Evolutionary conservation across 2,113 vertebrate genomes (phyloP).

Genomic region (Isichthys henryi): DNA sequence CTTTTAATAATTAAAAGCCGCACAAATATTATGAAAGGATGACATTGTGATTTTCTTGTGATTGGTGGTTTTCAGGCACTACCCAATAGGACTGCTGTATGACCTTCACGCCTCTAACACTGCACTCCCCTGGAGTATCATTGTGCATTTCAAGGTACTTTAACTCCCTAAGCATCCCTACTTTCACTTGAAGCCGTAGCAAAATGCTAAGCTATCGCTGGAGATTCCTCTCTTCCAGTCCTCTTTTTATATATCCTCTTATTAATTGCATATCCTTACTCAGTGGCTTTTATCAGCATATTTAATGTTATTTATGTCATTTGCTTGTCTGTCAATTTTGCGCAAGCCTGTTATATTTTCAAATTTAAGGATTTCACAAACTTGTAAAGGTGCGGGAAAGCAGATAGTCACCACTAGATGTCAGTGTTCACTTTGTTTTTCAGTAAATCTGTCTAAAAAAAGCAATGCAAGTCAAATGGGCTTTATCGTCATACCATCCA

Average conservation of each 20-base stretch:
- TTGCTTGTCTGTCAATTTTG: neutral
- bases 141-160: slow-evolving; percentile 93
- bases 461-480: neutral
- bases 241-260: neutral
- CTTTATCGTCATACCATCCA: neutral
- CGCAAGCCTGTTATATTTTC: neutral
- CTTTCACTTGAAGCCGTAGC: neutral
- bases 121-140: slow-evolving; percentile 91
- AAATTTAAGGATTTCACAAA: neutral
- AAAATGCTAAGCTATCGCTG: neutral
- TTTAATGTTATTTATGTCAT: neutral
- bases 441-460: neutral
- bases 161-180: neutral
- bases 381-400: neutral
- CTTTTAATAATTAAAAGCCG: neutral
- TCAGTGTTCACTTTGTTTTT: neutral
- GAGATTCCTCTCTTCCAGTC: neutral
- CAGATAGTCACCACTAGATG: neutral
- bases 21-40: neutral
- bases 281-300: neutral
- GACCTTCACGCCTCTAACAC: slow-evolving; percentile 90
- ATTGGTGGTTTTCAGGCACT: slow-evolving; percentile 71
- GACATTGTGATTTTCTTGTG: neutral
- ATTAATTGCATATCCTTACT: neutral
- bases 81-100: slow-evolving; percentile 92